Conservation (phyloP, 2,888 invertebrate species). For the Bombyx huttoni region DNA sequence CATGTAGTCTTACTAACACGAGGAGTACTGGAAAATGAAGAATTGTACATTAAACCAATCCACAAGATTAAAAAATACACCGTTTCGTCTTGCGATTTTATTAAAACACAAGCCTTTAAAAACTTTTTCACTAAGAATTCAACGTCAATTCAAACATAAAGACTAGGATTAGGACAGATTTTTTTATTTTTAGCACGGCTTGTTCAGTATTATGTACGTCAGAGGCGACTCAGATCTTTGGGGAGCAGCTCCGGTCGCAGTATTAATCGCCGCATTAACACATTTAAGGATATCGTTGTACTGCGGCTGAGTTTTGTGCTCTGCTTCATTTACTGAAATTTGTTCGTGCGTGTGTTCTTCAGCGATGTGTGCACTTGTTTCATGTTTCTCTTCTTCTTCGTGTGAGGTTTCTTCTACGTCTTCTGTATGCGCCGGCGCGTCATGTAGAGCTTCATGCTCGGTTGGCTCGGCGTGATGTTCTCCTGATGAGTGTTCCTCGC, state of each 20-base stretch:
- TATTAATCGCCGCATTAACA: conserved; percentile 32
- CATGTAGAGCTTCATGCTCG: neutral
- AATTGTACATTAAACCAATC: too few relatives aligned
- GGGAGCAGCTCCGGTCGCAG: conserved; percentile 11
- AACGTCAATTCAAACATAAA: conserved; percentile 3
- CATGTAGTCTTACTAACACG: too few relatives aligned
- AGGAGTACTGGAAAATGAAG: too few relatives aligned
- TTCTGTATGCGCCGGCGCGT: neutral
- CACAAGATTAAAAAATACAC: too few relatives aligned
- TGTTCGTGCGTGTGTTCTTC: conserved; percentile 5
- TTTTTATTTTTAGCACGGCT: conserved; percentile 24
- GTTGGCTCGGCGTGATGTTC: neutral
- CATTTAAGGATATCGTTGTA: conserved; percentile 48
- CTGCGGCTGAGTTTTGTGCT: conserved; percentile 6
- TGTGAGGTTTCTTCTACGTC: neutral
- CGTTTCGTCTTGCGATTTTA: too few relatives aligned
- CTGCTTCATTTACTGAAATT: neutral
- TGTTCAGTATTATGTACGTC: conserved; percentile 45
- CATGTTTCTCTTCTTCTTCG: neutral
- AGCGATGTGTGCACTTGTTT: neutral
- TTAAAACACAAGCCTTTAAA: too few relatives aligned
- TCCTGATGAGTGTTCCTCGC: neutral
- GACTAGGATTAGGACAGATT: conserved; percentile 22
- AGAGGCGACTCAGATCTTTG: conserved; percentile 31
- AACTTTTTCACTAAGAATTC: too few relatives aligned